Percentiles rank a stretch among this genome's conserved stretches.
phyloP scores from a whole-genome alignment of 2,113 vertebrate genomes.

The Corythaixoides concolor region DNA sequence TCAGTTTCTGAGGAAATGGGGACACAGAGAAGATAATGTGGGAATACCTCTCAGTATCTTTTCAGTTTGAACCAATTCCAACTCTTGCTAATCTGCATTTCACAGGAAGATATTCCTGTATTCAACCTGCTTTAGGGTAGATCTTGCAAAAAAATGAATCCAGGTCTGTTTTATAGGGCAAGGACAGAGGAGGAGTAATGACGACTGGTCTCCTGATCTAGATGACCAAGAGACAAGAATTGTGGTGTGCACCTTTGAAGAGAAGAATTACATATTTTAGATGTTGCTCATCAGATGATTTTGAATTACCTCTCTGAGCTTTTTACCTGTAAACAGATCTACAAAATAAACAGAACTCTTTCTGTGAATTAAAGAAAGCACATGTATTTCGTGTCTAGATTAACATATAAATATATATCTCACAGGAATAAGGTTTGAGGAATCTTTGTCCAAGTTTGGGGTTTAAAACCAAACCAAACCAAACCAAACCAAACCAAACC shows the following conservation, averaged over 20 bases:
- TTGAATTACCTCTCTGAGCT: neutral
- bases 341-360: neutral
- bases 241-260: neutral
- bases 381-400: neutral
- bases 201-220: neutral
- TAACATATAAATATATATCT: neutral
- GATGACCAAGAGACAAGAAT: neutral
- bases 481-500: neutral
- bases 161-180: neutral
- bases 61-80: neutral
- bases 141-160: neutral
- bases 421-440: neutral
- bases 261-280: neutral
- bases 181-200: neutral
- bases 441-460: neutral
- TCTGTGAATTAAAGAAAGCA: neutral
- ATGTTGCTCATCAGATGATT: fast-evolving
- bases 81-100: neutral
- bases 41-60: neutral
- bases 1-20: neutral
- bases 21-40: neutral
- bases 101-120: neutral
- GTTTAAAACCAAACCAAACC: neutral
- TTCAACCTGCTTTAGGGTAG: neutral
- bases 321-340: neutral